These are phyloP conservation scores for Hipposideros larvatus DNA, from an alignment of 2,797 vertebrate genomes.

Conservation along the genomic window DNA sequence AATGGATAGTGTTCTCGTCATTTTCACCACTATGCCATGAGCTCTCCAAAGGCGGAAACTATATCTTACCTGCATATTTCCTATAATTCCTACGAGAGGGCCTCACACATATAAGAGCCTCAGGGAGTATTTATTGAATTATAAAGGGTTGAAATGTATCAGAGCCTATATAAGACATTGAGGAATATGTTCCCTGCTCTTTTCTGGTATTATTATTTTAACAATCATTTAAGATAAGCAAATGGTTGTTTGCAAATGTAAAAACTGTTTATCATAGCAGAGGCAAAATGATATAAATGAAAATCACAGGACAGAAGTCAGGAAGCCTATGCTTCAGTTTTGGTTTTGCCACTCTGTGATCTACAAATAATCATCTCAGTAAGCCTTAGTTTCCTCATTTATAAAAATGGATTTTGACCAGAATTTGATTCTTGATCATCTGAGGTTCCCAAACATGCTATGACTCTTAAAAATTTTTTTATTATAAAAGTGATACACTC, in stretches of 20 bases:
- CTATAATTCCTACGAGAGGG: neutral
- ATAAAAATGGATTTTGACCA: slow-evolving; percentile 43
- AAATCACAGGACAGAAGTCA: neutral
- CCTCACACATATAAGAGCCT: neutral
- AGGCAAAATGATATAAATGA: slow-evolving; percentile 21
- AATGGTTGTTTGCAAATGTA: neutral
- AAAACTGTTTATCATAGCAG: neutral
- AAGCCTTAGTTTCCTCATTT: slow-evolving; percentile 28
- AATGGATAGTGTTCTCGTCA: neutral
- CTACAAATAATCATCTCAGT: neutral
- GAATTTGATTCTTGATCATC: slow-evolving; percentile 36
- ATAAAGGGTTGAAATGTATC: neutral
- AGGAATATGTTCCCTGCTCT: slow-evolving; percentile 3
- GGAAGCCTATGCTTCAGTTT: neutral
- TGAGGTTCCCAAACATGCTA: neutral
- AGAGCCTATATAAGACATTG: neutral
- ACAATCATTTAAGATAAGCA: slow-evolving; percentile 21
- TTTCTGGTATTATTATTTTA: slow-evolving; percentile 19
- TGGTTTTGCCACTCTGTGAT: slow-evolving; percentile 21
- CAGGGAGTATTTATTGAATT: neutral
- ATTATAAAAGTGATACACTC: neutral
- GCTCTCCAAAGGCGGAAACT: neutral
- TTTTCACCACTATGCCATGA: neutral
- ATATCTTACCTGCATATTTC: neutral
- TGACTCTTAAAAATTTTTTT: neutral